Percentiles rank a stretch among this genome's conserved stretches.
Evolutionary conservation across 2,888 invertebrate species (phyloP).

Genomic region (Nomada ferruginata): DNA sequence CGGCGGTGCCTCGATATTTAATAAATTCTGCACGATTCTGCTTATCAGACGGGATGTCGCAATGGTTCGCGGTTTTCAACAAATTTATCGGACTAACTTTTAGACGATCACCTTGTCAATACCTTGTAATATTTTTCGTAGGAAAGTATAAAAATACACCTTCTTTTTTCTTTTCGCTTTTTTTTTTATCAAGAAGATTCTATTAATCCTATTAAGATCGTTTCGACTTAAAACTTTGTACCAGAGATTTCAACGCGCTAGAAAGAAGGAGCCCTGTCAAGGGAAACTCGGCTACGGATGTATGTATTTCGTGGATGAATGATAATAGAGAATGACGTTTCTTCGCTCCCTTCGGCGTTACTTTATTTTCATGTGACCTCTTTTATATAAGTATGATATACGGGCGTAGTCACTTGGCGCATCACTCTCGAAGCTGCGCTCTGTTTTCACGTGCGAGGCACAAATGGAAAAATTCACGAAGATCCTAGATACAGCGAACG

Average conservation of each 20-base stretch:
- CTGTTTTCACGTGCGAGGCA: slow-evolving; percentile 36
- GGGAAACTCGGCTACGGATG: background rate
- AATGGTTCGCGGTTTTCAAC: slow-evolving; percentile 22
- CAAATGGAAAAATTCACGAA: slow-evolving; percentile 62
- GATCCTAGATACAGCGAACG: slow-evolving; percentile 42
- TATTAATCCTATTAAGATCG: too few relatives aligned
- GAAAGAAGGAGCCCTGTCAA: background rate
- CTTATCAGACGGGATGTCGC: slow-evolving; percentile 44
- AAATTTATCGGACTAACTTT: slow-evolving; percentile 11
- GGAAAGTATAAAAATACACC: background rate
- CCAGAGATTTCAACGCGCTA: slow-evolving; percentile 1
- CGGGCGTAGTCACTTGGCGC: slow-evolving; percentile 34
- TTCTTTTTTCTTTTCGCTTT: too few relatives aligned
- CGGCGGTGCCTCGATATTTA: slow-evolving; percentile 45
- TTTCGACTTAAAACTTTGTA: slow-evolving; percentile 6
- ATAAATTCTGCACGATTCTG: slow-evolving; percentile 51
- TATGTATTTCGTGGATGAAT: slow-evolving; percentile 15
- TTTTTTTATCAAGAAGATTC: too few relatives aligned
- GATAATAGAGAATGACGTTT: slow-evolving; percentile 44
- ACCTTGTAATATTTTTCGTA: background rate
- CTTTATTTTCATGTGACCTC: slow-evolving; percentile 40
- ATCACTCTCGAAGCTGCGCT: slow-evolving; percentile 19
- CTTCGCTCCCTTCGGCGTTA: slow-evolving; percentile 10
- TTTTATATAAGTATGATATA: slow-evolving; percentile 22
- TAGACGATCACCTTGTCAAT: background rate